Base-by-base conservation (phyloP, 2,113 vertebrate genomes). In the Leptodactylus fuscus region DNA sequence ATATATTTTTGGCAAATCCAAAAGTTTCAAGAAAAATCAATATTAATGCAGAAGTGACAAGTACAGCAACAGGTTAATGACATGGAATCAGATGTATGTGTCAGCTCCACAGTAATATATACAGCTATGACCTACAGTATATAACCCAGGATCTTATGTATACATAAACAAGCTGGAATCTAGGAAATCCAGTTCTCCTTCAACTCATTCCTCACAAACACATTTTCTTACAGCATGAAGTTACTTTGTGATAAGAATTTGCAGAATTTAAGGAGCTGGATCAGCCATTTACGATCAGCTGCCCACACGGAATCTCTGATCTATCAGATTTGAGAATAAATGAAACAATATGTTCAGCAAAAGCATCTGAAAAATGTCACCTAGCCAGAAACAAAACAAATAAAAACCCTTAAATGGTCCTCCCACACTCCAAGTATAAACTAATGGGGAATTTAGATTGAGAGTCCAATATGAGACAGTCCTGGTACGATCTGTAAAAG, bases 161-260 rank as follows among this genome's bases (percentile, higher is more conserved):
- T 46, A 32, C 13, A 32, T 38, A 27, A 22, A 71, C 18, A 27
- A 32, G 11, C 65, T 71, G 81, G 81, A 82, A 82, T 82, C 65
- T 16, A 12, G 81, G 81, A 53, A 53, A 82, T 82, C 81, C 65
- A 38, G 81, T 82, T 82, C 60, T 69, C 11, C 81, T 5, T 4
- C 41, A 67, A 41, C n/a, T 81, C 12, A 46, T 34, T 67, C 41
- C 10, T 69, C 38, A 22, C 60, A 15, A 46, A 49, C 24, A 48
- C 9, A 46, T 69, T 5, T n/a, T n/a, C 38, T 27, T 3, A 53
- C 29, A 53, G 18, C 32, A 8, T 49, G 44, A 16, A 48, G 13
- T n/a, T 41, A 22, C 76, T 11, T 58, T 24, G 44, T 15, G 71
- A 71, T 71, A 51, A 38, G 76, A 79, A n/a, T 38, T 15, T n/a